Evolutionary conservation across 2,113 vertebrate species (phyloP).

Genomic region (Electrona antarctica): DNA sequence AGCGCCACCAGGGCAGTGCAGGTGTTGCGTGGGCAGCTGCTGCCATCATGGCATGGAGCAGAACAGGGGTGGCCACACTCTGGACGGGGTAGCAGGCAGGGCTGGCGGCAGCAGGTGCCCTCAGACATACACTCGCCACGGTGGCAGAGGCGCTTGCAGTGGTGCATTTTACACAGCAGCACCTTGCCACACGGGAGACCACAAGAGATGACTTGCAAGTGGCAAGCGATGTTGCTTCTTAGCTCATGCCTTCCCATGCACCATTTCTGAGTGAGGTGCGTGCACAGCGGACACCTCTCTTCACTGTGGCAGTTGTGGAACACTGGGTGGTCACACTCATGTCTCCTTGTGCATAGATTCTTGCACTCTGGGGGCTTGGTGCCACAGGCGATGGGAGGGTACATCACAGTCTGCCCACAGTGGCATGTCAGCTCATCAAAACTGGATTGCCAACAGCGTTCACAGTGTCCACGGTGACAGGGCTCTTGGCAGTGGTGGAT

Average conservation of each 20-base stretch:
- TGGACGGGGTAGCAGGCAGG: conserved; percentile 82
- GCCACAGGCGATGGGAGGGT: conserved; percentile 93
- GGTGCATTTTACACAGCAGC: conserved; percentile 90
- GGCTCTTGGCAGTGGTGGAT: conserved; percentile 95
- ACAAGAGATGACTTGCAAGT: conserved; percentile 96
- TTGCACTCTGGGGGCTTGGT: conserved; percentile 96
- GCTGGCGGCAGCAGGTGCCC: conserved; percentile 86
- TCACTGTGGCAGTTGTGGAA: conserved; percentile 97
- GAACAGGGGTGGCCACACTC: conserved; percentile 92
- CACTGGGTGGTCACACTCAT: conserved; percentile 98
- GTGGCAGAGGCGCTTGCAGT: conserved; percentile 93
- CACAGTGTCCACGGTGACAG: conserved; percentile 96
- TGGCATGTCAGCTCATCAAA: conserved; percentile 97
- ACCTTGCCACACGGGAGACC: conserved; percentile 88
- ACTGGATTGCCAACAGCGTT: conserved; percentile 97
- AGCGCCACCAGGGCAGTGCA: conserved; percentile 91
- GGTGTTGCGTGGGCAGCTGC: conserved; percentile 82
- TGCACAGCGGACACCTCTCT: conserved; percentile 96
- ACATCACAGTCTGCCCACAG: conserved; percentile 91
- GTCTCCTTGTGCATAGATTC: conserved; percentile 87
- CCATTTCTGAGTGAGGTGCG: conserved; percentile 96
- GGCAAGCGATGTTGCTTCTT: conserved; percentile 96
- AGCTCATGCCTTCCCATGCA: conserved; percentile 98
- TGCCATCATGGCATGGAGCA: conserved; percentile 87
- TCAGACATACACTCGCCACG: conserved; percentile 88